phyloP scores from a whole-genome alignment of 2,113 vertebrate genomes.

The Gnathonemus longibarbis region DNA sequence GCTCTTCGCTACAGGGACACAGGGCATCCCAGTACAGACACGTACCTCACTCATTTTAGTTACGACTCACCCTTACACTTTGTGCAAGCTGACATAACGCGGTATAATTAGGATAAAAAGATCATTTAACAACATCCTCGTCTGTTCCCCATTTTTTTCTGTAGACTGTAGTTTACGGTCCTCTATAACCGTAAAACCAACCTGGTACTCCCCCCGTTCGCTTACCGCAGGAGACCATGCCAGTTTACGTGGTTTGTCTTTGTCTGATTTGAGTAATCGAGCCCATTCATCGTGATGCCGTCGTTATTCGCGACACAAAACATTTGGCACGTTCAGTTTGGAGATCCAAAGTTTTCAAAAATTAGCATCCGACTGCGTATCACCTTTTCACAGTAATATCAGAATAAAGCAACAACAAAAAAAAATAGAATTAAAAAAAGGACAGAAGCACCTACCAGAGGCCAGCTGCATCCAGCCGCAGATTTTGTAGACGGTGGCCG shows the following conservation, averaged over 20 bases:
- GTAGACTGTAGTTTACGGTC: background rate
- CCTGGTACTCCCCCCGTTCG: background rate
- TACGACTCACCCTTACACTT: background rate
- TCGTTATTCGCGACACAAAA: background rate
- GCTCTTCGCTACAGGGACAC: background rate
- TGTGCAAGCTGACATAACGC: background rate
- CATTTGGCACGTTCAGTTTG: background rate
- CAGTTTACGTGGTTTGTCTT: background rate
- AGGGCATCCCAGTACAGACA: background rate
- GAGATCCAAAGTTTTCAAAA: background rate
- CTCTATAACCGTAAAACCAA: background rate
- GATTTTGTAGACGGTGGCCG: constrained; percentile 97
- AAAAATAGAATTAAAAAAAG: background rate
- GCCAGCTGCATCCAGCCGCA: constrained; percentile 99
- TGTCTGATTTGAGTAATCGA: background rate
- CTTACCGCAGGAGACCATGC: background rate
- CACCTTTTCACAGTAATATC: background rate
- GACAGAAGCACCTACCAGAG: constrained; percentile 71
- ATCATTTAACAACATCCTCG: background rate
- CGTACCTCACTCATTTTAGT: background rate
- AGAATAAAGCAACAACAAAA: background rate
- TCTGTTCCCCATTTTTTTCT: background rate
- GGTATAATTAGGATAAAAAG: background rate
- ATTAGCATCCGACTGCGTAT: background rate
- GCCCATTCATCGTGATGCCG: background rate